Conservation (phyloP, 2,113 vertebrate species). For the Oreocharis arfaki region DNA sequence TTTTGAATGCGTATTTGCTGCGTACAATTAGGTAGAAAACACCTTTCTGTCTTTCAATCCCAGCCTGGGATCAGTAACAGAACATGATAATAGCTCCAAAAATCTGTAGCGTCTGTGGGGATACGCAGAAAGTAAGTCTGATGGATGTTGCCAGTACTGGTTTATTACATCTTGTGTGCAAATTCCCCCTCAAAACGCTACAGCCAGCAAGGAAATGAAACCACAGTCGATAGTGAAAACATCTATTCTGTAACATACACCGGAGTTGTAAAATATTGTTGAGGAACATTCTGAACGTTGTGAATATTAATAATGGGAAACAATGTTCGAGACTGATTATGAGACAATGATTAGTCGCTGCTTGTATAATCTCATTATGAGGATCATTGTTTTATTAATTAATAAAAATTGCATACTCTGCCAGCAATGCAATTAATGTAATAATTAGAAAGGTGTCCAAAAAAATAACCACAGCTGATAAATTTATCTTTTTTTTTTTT, state of each 20-base stretch:
- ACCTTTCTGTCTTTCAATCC: neutral
- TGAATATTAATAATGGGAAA: neutral
- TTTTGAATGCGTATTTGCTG: neutral
- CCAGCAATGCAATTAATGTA: neutral
- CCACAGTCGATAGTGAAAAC: rapidly evolving
- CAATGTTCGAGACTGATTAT: neutral
- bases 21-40: neutral
- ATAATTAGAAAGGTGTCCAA: neutral
- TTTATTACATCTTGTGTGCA: neutral
- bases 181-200: neutral
- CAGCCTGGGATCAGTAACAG: neutral
- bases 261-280: neutral
- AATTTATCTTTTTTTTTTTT: neutral
- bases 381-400: neutral
- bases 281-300: neutral
- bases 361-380: neutral
- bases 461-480: neutral
- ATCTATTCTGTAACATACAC: neutral
- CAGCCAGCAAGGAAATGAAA: neutral
- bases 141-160: neutral
- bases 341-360: neutral
- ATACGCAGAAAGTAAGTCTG: neutral
- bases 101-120: rapidly evolving
- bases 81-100: neutral
- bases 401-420: neutral